Base-by-base conservation (phyloP, 2,113 vertebrate genomes). In the Fulica atra region DNA sequence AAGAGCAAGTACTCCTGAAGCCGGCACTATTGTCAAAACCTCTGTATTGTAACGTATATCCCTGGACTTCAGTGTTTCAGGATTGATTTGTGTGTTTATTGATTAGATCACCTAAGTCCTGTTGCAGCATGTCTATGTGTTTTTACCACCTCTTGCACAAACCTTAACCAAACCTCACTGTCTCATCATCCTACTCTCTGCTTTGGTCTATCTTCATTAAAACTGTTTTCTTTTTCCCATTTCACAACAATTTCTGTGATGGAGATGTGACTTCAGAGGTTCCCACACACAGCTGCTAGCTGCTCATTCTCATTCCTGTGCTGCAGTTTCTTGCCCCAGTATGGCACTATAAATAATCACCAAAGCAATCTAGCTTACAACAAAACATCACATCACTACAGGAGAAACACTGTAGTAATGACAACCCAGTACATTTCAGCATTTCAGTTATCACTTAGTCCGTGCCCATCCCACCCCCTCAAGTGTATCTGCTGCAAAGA, bases 41-140 rank as follows among this genome's bases (percentile, higher is more conserved):
- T 31, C 31, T 0, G 0, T 11, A 40, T 17, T 29, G 0, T 11
- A 87, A 48, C 6, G 3, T 2, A 9, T 2, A 10, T 9, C 35
- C 59, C 3, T 6, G 57, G 63, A 53, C 25, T 26, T 1, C 20
- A 46, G 36, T 79, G 71, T 31, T 93, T 16, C 78, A 29, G 44
- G 36, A 19, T 61, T 60, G 28, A 26, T 40, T 68, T 48, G 17
- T 38, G 9, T 11, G 28, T 50, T 46, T 20, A 21, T 1, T 42
- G 31, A 80, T 44, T 0, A 61, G 14, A 56, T 20, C 40, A 28
- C 1, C 0, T 11, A 78, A 70, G 7, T 64, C 57, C 56, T 69
- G 29, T 3, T 65, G 33, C 31, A 89, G 31, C 21, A 38, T 0
- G 1, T 29, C 23, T 26, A 50, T 7, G 31, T 69, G 31, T 69